A percentile compares a stretch with the other conserved stretches of the same genome.
Conservation (phyloP, 2,888 invertebrate species). For the Ectropis crepuscularia region DNA sequence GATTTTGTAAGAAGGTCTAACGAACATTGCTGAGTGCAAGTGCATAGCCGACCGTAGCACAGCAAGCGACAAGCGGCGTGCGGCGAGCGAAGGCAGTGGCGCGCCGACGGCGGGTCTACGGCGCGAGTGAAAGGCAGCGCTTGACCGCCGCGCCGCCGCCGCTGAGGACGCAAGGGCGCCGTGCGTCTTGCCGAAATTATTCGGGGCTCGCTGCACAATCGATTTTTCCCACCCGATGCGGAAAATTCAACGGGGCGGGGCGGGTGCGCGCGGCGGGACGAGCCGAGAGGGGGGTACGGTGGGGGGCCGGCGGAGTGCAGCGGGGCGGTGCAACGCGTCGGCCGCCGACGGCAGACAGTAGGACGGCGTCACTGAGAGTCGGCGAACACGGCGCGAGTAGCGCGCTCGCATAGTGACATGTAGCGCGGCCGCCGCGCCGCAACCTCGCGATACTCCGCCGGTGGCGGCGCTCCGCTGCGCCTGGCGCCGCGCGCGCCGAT, state of each 20-base stretch:
- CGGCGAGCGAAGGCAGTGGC: conserved; percentile 10
- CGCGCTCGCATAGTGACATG: conserved; percentile 83
- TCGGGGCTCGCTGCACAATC: conserved; percentile 85
- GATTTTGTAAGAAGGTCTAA: too few species aligned
- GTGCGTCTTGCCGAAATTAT: conserved; percentile 85
- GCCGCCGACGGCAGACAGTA: conserved; percentile 82
- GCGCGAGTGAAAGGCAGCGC: conserved; percentile 66
- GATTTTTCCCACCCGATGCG: conserved; percentile 85
- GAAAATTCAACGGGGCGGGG: conserved; percentile 84
- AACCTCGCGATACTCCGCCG: conserved; percentile 74
- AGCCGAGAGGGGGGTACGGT: conserved; percentile 57
- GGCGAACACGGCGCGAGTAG: conserved; percentile 82
- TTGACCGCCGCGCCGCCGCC: conserved; percentile 65
- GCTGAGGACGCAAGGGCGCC: conserved; percentile 80
- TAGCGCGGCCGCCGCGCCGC: conserved; percentile 81
- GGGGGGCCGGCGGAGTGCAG: conserved; percentile 82
- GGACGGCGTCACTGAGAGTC: conserved; percentile 84
- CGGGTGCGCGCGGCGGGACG: conserved; percentile 64
- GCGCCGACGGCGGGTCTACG: conserved; percentile 8
- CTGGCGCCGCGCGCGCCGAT: conserved; percentile 71
- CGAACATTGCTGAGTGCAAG: neutral
- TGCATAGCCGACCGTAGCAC: neutral
- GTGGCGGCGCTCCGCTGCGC: conserved; percentile 81
- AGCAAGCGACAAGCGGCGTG: neutral
- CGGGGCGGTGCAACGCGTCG: conserved; percentile 83